Conservation (phyloP, 2,113 vertebrate species). For the Ictalurus furcatus region DNA sequence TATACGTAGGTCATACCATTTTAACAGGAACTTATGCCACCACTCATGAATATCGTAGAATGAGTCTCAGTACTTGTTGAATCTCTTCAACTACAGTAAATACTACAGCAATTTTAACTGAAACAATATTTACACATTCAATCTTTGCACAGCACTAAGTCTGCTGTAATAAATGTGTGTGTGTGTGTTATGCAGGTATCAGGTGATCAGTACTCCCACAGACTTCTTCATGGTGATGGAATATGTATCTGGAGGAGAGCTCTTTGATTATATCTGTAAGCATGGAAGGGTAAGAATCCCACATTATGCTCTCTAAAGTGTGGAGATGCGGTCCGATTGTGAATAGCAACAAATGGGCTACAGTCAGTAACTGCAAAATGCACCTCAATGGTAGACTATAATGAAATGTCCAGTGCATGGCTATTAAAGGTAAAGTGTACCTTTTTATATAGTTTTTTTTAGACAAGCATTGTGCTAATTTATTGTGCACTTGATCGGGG, state of each 20-base stretch:
- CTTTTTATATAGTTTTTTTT: background rate
- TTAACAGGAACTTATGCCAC: background rate
- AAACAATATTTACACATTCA: background rate
- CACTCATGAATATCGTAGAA: background rate
- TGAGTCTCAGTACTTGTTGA: background rate
- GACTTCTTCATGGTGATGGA: slow-evolving; percentile 99
- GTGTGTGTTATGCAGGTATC: slow-evolving; percentile 80
- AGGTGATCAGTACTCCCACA: slow-evolving; percentile 97
- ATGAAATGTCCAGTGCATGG: background rate
- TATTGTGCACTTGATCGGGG: background rate
- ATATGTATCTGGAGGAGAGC: slow-evolving; percentile 94
- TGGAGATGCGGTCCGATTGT: background rate
- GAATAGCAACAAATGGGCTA: background rate
- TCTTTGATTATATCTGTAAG: slow-evolving; percentile 99
- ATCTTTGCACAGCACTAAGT: background rate
- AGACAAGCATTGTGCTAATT: background rate
- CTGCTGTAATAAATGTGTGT: background rate
- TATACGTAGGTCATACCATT: background rate
- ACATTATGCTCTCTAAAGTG: background rate
- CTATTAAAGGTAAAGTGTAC: background rate
- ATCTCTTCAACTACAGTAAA: background rate
- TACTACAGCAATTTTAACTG: background rate
- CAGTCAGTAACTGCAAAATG: background rate
- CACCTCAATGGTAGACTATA: background rate
- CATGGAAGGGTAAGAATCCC: slow-evolving; percentile 88